A percentile compares a stretch with the other conserved stretches of the same genome.
These are phyloP conservation scores for Reinhardtius hippoglossoides DNA, from an alignment of 2,113 vertebrate genomes.

Conservation along the genomic window DNA sequence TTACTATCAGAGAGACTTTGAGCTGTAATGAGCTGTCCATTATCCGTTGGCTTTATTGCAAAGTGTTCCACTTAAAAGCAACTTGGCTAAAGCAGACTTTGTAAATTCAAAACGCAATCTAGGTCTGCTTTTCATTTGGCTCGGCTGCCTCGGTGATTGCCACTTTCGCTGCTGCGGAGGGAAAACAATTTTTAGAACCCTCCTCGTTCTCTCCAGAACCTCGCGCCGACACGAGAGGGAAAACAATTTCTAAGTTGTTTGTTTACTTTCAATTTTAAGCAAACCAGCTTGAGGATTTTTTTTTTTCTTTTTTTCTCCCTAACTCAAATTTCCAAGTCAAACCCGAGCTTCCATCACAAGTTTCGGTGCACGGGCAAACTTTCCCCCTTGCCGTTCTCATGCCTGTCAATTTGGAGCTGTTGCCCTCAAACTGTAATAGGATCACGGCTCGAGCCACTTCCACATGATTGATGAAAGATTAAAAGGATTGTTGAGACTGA, in stretches of 20 bases:
- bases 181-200: slow-evolving; percentile 45
- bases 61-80: slow-evolving; percentile 46
- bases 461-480: slow-evolving; percentile 87
- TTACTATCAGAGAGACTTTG: background rate
- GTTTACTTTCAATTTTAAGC: slow-evolving; percentile 67
- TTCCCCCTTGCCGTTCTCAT: slow-evolving; percentile 65
- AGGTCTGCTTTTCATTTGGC: slow-evolving; percentile 45
- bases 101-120: slow-evolving; percentile 26
- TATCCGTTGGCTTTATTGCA: slow-evolving; percentile 30
- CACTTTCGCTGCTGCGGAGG: slow-evolving; percentile 21
- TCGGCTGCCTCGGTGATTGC: slow-evolving; percentile 25
- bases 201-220: slow-evolving; percentile 29
- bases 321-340: slow-evolving; percentile 61
- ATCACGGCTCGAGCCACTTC: slow-evolving; percentile 75
- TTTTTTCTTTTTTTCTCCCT: slow-evolving; percentile 4
- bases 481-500: slow-evolving; percentile 85
- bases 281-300: slow-evolving; percentile 50
- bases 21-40: slow-evolving; percentile 28
- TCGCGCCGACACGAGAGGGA: slow-evolving; percentile 41
- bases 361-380: slow-evolving; percentile 67
- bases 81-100: slow-evolving; percentile 26
- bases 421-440: slow-evolving; percentile 79
- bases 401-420: slow-evolving; percentile 70
- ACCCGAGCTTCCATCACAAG: slow-evolving; percentile 55
- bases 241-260: slow-evolving; percentile 61